These are phyloP conservation scores for Gallinago undulata DNA, from an alignment of 2,113 vertebrate genomes.

Conservation along the genomic window DNA sequence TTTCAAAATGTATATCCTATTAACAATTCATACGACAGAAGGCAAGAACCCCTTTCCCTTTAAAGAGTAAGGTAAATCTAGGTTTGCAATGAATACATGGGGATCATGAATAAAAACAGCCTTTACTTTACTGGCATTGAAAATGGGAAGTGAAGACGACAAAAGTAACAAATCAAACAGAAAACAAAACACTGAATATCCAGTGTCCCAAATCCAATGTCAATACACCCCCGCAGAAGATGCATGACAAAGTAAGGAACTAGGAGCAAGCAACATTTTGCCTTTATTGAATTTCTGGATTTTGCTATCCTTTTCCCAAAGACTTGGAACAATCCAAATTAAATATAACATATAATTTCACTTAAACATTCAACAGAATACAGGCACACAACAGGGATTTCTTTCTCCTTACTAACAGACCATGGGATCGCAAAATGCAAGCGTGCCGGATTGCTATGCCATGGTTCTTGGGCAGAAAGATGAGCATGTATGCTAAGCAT, in stretches of 20 bases:
- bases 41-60: neutral
- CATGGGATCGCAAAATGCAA: neutral
- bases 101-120: neutral
- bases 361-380: neutral
- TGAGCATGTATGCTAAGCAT: rapidly evolving
- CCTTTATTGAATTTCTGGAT: neutral
- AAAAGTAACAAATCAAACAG: neutral
- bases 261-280: neutral
- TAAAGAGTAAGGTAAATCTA: neutral
- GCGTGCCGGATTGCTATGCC: rapidly evolving
- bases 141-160: neutral
- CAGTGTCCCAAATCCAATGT: neutral
- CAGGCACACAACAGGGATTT: neutral
- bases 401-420: neutral
- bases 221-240: neutral
- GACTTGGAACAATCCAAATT: neutral
- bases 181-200: neutral
- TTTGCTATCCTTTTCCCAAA: neutral
- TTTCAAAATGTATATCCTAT: neutral
- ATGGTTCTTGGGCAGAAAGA: neutral
- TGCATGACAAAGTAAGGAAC: neutral
- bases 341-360: neutral
- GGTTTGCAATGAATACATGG: neutral
- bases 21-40: neutral
- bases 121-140: neutral